Conservation (phyloP, 2,113 vertebrate genomes). For the Cichladusa arquata region DNA sequence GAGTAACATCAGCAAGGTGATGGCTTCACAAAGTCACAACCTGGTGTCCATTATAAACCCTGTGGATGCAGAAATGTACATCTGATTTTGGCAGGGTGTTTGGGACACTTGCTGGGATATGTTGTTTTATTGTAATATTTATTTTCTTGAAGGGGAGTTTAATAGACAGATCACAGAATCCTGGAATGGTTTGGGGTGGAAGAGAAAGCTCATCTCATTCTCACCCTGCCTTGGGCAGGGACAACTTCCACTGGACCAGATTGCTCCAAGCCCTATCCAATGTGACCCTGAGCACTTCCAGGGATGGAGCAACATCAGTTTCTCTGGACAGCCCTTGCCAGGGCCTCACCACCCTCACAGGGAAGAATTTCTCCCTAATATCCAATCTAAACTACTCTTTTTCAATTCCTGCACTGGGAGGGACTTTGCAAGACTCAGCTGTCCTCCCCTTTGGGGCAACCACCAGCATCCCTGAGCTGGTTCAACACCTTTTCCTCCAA, state of each 20-base stretch:
- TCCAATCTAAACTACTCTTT: background rate
- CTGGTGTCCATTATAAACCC: background rate
- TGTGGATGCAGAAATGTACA: fast-evolving
- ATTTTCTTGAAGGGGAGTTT: background rate
- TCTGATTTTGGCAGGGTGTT: background rate
- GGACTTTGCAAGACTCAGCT: background rate
- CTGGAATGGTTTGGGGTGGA: background rate
- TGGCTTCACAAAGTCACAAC: background rate
- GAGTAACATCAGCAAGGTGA: background rate
- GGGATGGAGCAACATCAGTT: background rate
- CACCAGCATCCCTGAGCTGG: background rate
- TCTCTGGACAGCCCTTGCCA: background rate
- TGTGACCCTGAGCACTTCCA: background rate
- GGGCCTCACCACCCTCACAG: background rate
- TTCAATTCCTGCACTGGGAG: background rate
- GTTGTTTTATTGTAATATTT: background rate
- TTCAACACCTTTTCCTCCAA: background rate
- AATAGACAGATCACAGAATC: background rate
- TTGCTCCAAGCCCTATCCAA: background rate
- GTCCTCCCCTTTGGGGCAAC: background rate
- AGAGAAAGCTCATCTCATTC: background rate
- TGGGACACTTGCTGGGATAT: background rate
- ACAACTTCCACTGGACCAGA: background rate
- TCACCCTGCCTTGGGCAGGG: background rate
- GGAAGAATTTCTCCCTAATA: background rate